These are phyloP conservation scores for Diloba caeruleocephala DNA, from an alignment of 2,888 invertebrate species.

Conservation along the genomic window DNA sequence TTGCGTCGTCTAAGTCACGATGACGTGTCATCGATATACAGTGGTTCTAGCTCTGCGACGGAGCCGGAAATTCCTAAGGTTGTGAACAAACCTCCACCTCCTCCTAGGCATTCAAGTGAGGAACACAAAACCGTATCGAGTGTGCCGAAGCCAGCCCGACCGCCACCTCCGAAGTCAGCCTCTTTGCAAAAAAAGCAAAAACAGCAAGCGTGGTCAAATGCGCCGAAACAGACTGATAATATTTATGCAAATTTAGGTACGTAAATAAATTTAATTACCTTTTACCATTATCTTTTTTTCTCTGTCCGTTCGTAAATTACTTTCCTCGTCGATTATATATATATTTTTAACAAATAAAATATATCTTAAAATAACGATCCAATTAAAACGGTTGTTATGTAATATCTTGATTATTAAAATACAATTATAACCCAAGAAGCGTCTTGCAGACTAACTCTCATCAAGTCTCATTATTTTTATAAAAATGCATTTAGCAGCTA, in stretches of 20 bases:
- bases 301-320: too few species aligned
- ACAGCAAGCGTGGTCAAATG: slow-evolving; percentile 81
- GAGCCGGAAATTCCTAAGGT: slow-evolving; percentile 80
- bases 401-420: too few species aligned
- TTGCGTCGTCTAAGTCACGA: slow-evolving; percentile 81
- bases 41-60: slow-evolving; percentile 77
- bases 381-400: too few species aligned
- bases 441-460: too few species aligned
- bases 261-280: slow-evolving; percentile 53
- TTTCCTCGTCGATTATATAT: too few species aligned
- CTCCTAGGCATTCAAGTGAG: slow-evolving; percentile 90
- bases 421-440: too few species aligned
- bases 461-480: too few species aligned
- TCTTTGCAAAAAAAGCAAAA: slow-evolving; percentile 90
- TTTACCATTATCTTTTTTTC: too few species aligned
- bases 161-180: slow-evolving; percentile 93
- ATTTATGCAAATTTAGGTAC: slow-evolving; percentile 95
- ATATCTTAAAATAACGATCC: too few species aligned
- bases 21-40: slow-evolving; percentile 88
- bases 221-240: slow-evolving; percentile 83
- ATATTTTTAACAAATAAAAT: too few species aligned
- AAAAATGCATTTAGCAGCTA: too few species aligned
- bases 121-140: slow-evolving; percentile 85
- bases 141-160: slow-evolving; percentile 91
- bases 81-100: slow-evolving; percentile 92